Conservation (phyloP, 2,888 invertebrate genomes). For the Stenotaenia linearis region DNA sequence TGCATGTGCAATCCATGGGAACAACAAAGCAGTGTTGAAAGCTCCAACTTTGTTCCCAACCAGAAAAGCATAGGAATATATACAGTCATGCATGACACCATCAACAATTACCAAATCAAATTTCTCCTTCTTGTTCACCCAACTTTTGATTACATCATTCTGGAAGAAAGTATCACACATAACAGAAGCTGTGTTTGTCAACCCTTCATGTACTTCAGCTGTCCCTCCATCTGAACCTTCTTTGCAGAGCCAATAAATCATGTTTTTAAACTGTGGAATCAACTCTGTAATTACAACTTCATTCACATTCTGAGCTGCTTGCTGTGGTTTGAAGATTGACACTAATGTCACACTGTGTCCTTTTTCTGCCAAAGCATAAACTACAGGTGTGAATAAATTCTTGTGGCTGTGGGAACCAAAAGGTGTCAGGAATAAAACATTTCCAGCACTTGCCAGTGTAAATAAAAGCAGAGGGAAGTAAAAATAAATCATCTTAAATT, state of each 20-base stretch:
- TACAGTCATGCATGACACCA: background rate
- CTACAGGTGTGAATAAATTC: background rate
- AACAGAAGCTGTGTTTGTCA: background rate
- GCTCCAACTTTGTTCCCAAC: background rate
- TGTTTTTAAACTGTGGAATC: background rate
- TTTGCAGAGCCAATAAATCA: background rate
- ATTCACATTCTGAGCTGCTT: background rate
- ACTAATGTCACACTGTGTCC: background rate
- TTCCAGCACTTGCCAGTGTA: background rate
- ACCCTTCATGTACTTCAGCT: background rate
- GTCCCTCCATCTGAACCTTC: background rate
- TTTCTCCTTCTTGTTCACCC: background rate
- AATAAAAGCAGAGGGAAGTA: no score
- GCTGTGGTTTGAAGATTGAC: background rate
- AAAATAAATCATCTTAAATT: no score
- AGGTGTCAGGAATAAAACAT: background rate
- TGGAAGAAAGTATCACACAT: background rate
- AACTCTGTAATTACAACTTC: background rate
- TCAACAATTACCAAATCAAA: background rate
- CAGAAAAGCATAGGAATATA: background rate
- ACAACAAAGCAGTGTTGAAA: background rate
- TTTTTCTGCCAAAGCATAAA: background rate
- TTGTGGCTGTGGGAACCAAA: slow-evolving; percentile 8
- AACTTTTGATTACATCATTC: background rate
- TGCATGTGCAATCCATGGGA: background rate